phyloP scores from a whole-genome alignment of 2,113 vertebrate species.

The Brachyhypopomus occidentalis region DNA sequence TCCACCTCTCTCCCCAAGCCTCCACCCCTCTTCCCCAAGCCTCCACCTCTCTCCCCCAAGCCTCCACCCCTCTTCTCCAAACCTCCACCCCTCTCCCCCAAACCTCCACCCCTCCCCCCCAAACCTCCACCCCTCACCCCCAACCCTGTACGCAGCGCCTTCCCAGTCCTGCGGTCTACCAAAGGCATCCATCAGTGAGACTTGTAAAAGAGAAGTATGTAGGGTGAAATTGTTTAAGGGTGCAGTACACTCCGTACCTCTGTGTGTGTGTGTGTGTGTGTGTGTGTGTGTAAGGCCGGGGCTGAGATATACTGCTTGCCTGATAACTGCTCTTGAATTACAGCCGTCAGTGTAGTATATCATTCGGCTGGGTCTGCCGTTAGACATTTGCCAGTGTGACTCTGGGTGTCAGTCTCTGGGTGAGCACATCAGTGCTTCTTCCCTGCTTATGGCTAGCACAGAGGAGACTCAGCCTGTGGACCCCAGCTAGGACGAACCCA shows the following conservation, averaged over 20 bases:
- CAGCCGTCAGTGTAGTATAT: slow-evolving; percentile 48
- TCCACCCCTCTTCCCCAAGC: too few species aligned
- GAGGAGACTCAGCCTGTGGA: too few species aligned
- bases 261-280: slow-evolving; percentile 6
- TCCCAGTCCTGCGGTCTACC: slow-evolving; percentile 70
- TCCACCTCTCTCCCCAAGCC: too few species aligned
- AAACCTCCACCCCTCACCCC: slow-evolving; percentile 54
- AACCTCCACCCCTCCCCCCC: slow-evolving; percentile 35
- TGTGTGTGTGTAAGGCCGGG: background rate
- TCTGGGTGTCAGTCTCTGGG: background rate
- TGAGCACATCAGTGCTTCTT: too few species aligned
- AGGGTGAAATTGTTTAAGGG: slow-evolving; percentile 50
- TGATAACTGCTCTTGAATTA: slow-evolving; percentile 65
- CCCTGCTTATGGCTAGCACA: too few species aligned
- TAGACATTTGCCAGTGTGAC: slow-evolving; percentile 23
- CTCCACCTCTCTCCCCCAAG: slow-evolving; percentile 17
- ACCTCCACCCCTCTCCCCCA: slow-evolving; percentile 36
- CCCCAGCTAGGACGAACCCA: too few species aligned
- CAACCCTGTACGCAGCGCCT: slow-evolving; percentile 69
- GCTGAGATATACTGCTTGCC: slow-evolving; percentile 67
- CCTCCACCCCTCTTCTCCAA: slow-evolving; percentile 23
- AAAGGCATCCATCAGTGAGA: slow-evolving; percentile 67
- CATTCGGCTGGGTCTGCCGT: slow-evolving; percentile 11
- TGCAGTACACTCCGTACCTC: slow-evolving; percentile 61
- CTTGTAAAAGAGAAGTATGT: slow-evolving; percentile 64